Conservation (phyloP, 2,888 invertebrate species). For the Ornithoptera alexandrae region DNA sequence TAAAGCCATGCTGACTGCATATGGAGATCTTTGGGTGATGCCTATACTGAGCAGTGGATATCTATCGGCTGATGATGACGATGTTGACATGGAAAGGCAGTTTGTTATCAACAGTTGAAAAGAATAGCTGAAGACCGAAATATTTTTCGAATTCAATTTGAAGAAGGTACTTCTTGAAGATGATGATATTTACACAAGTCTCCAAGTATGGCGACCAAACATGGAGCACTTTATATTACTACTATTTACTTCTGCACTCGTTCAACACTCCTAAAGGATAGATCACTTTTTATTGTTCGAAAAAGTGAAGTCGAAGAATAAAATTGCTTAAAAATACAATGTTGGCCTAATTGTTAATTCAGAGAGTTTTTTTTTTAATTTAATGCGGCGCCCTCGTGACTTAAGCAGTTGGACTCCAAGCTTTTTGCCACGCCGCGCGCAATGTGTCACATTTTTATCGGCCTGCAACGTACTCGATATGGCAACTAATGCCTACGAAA, state of each 20-base stretch:
- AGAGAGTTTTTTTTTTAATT: conserved; percentile 18
- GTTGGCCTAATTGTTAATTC: conserved; percentile 24
- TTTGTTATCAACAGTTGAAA: too few species aligned
- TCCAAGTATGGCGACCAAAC: background rate
- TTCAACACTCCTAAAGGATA: background rate
- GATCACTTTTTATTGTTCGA: conserved; percentile 1
- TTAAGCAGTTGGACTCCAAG: conserved; percentile 27
- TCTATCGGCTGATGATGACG: background rate
- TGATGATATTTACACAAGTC: too few species aligned
- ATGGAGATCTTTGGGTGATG: background rate
- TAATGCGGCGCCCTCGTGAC: conserved; percentile 26
- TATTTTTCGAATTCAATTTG: too few species aligned
- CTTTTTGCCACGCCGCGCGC: conserved; percentile 24
- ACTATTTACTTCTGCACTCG: background rate
- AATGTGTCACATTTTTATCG: conserved; percentile 31
- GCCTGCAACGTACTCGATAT: conserved; percentile 16
- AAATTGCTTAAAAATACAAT: conserved; percentile 24
- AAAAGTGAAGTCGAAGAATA: conserved; percentile 15
- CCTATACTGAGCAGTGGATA: background rate
- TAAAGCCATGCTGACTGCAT: too few species aligned
- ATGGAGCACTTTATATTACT: background rate
- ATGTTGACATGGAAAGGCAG: too few species aligned
- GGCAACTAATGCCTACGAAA: conserved; percentile 14
- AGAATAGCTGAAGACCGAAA: too few species aligned
- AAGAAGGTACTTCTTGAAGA: too few species aligned